Base-by-base conservation (phyloP, 2,113 vertebrate species). In the Cebus imitator region DNA sequence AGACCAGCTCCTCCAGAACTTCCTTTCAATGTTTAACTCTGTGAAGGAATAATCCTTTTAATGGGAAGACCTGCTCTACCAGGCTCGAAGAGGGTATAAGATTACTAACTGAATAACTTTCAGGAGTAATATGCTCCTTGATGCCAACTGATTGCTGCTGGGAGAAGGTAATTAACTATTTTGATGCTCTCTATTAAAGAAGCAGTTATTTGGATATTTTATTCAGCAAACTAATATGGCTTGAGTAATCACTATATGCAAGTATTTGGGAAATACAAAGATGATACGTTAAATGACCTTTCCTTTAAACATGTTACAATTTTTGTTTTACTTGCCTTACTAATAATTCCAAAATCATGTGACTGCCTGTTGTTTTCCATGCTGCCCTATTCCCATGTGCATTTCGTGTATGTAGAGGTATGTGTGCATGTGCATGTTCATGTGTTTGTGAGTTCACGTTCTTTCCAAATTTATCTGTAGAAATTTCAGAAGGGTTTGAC, bases 1-100 rank as follows among this genome's bases (percentile, higher is more conserved):
- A 87, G 35, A 8, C 9, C 57, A 72, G 37, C 55, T 43, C 45
- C 70, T 90, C 90, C 58, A 90, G 52, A 80, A 79, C 4, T 58
- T 92, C 5, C 45, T 23, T 91, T 75, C 93, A 93, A 93, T 87
- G 85, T 73, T 89, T 73, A 88, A 68, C 48, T 91, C 17, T n/a
- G n/a, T 45, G 61, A 64, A 76, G 20, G 16, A 16, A 73, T 84
- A n/a, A 40, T 1, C 18, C 35, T 84, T 72, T 48, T 32, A 87
- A 14, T 27, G 45, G 85, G 17, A 87, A 78, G 73, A 66, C 6
- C 30, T 75, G 6, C 3, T 73, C 72, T 75, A 40, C 6, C 27
- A 66, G 35, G 68, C 40, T 72, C 37, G 79, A 72, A 50, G 43
- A 88, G 13, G 43, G 21, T 66, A 43, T 82, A 86, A 21, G 50